Evolutionary conservation across 2,888 invertebrate genomes (phyloP).

Genomic region (Xestoiulus laeticollis): DNA sequence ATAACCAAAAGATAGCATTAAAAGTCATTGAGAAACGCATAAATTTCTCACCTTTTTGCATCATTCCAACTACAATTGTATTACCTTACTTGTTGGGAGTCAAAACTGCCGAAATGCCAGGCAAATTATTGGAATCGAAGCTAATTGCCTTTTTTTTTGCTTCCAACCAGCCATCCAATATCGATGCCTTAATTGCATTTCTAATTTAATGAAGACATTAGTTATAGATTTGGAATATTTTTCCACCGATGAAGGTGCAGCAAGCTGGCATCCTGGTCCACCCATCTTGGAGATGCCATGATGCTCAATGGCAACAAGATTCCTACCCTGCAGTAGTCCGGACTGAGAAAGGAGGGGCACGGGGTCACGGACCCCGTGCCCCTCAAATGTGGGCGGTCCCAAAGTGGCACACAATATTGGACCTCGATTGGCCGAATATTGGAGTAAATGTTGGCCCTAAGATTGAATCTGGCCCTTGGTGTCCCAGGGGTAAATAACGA

Average conservation of each 20-base stretch:
- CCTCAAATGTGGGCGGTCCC: too few relatives aligned
- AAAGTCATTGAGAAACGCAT: too few relatives aligned
- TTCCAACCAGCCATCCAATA: not conserved
- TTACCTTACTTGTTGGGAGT: not conserved
- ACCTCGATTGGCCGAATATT: too few relatives aligned
- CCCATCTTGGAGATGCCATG: not conserved
- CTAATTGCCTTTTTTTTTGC: not conserved
- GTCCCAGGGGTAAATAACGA: too few relatives aligned
- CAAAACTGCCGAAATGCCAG: not conserved
- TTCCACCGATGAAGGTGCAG: too few relatives aligned
- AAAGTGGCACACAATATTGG: too few relatives aligned
- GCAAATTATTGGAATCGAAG: not conserved
- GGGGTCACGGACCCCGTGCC: not conserved
- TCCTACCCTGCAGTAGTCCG: not conserved
- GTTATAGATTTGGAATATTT: slow-evolving; percentile 4
- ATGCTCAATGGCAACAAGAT: not conserved
- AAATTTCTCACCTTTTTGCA: too few relatives aligned
- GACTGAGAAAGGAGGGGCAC: not conserved
- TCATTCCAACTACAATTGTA: too few relatives aligned
- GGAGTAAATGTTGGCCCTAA: too few relatives aligned
- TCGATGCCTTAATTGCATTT: not conserved
- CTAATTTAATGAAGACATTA: slow-evolving; percentile 12
- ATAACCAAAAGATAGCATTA: too few relatives aligned
- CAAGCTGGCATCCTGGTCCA: not conserved
- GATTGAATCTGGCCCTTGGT: too few relatives aligned